These are phyloP conservation scores for Ranitomeya variabilis DNA, from an alignment of 2,113 vertebrate genomes.

Conservation along the genomic window DNA sequence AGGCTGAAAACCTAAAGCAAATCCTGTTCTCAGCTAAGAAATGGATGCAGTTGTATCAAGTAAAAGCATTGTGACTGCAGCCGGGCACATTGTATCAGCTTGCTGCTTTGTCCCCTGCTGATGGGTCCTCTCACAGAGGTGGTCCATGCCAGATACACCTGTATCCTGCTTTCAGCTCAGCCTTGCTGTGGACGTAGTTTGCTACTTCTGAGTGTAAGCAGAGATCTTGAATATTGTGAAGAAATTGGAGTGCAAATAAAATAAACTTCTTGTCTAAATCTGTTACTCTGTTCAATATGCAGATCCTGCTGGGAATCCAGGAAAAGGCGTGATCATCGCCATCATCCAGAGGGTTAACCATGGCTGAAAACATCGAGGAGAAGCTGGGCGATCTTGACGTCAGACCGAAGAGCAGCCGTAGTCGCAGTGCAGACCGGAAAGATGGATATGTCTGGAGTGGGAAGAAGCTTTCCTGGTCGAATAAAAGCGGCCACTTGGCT, in stretches of 20 bases:
- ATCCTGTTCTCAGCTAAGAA: too few species aligned
- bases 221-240: not conserved
- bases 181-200: too few species aligned
- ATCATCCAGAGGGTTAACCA: constrained; percentile 56
- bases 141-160: too few species aligned
- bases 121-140: not conserved
- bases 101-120: not conserved
- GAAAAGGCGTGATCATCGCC: not conserved
- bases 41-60: too few species aligned
- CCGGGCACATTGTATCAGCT: too few species aligned
- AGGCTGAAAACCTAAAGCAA: too few species aligned
- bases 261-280: not conserved
- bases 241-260: too few species aligned
- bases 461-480: constrained; percentile 88
- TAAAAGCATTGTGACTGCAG: too few species aligned
- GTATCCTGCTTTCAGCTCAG: too few species aligned
- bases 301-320: constrained; percentile 13
- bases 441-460: constrained; percentile 88
- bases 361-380: constrained; percentile 80
- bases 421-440: constrained; percentile 88
- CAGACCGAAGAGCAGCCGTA: constrained; percentile 86
- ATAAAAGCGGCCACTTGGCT: constrained; percentile 71
- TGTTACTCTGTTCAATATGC: not conserved
- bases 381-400: constrained; percentile 77
- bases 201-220: not conserved